Conservation (phyloP, 2,113 vertebrate genomes). For the Heterotilapia buettikoferi region DNA sequence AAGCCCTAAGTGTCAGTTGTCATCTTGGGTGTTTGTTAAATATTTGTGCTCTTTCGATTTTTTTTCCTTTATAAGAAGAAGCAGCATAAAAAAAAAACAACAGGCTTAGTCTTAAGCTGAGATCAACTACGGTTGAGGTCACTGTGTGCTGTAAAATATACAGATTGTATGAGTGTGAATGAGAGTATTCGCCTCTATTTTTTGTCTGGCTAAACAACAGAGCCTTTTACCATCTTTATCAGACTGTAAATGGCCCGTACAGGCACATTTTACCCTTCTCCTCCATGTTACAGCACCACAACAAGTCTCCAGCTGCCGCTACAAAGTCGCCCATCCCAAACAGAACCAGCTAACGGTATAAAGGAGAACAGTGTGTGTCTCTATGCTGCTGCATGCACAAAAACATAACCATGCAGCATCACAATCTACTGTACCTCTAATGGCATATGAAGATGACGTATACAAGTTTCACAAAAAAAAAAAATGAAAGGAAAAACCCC, state of each 20-base stretch:
- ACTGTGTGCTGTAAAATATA: constrained; percentile 57
- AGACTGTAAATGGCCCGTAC: constrained; percentile 6
- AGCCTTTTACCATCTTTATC: background rate
- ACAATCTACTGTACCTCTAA: constrained; percentile 51
- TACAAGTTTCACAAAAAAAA: constrained; percentile 56
- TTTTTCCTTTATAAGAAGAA: constrained; percentile 9
- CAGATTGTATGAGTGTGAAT: constrained; percentile 32
- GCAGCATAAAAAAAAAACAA: constrained; percentile 47
- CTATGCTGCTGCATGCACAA: constrained; percentile 42
- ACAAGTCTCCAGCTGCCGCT: constrained; percentile 57
- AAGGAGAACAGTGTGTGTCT: constrained; percentile 51
- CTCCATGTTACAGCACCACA: constrained; percentile 32
- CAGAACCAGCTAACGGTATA: constrained; percentile 16
- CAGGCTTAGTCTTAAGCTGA: constrained; percentile 46
- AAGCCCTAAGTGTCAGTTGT: constrained; percentile 12
- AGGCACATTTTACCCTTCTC: background rate
- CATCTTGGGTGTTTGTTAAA: constrained; percentile 34
- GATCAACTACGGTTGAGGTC: constrained; percentile 56
- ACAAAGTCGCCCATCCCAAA: constrained; percentile 17
- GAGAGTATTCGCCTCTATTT: background rate
- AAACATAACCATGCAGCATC: constrained; percentile 49
- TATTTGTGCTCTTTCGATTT: constrained; percentile 37
- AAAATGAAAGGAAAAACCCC: constrained; percentile 48
- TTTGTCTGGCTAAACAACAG: background rate
- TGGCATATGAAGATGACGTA: constrained; percentile 64